phyloP scores from a whole-genome alignment of 1,140 invertebrate genomes.

The Episyrphus balteatus region DNA sequence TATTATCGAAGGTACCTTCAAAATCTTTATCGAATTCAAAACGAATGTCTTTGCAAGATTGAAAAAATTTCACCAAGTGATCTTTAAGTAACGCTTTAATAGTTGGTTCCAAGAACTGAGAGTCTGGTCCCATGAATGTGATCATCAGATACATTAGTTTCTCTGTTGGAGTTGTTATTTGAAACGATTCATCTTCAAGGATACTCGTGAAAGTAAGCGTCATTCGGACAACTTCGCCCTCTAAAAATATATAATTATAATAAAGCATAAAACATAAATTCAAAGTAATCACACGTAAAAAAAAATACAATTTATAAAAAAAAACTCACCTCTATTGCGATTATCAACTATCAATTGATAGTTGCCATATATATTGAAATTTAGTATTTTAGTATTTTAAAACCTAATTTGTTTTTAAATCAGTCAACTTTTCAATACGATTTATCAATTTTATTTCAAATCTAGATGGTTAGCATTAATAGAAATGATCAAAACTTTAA shows the following conservation, averaged over 20 bases:
- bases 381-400: too few relatives aligned
- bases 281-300: too few relatives aligned
- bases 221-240: conserved; percentile 26
- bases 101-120: conserved; percentile 21
- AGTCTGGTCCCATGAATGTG: conserved; percentile 28
- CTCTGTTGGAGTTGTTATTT: conserved; percentile 25
- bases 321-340: too few relatives aligned
- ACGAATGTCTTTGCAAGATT: conserved; percentile 4
- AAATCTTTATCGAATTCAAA: conserved; percentile 26
- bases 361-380: too few relatives aligned
- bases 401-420: too few relatives aligned
- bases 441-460: too few relatives aligned
- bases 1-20: conserved; percentile 13
- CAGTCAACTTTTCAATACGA: too few relatives aligned
- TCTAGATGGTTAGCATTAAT: too few relatives aligned
- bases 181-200: conserved; percentile 15
- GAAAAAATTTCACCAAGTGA: conserved; percentile 20
- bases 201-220: conserved; percentile 27
- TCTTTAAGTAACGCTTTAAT: conserved; percentile 16
- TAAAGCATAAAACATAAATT: background rate
- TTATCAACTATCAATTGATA: too few relatives aligned
- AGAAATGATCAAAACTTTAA: too few relatives aligned
- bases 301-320: too few relatives aligned
- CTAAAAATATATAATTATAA: conserved; percentile 9
- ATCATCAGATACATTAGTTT: conserved; percentile 36